A percentile compares a stretch with the other conserved stretches of the same genome.
Conservation (phyloP, 1,140 invertebrate species). For the Calephelis virginiensis region DNA sequence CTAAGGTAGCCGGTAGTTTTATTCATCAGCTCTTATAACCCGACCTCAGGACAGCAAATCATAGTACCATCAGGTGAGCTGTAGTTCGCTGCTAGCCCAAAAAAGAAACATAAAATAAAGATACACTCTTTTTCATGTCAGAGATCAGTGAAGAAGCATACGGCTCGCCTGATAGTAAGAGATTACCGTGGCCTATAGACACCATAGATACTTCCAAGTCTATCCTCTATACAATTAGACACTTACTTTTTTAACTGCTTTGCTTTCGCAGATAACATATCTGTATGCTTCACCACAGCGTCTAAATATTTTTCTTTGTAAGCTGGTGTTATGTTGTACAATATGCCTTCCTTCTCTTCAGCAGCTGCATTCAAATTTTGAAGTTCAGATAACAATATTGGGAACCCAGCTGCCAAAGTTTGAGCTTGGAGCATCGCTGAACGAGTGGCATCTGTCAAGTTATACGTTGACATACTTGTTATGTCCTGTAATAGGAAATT, state of each 20-base stretch:
- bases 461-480: slow-evolving; percentile 47
- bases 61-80: too few relatives aligned
- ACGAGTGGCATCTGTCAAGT: slow-evolving; percentile 49
- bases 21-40: too few relatives aligned
- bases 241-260: slow-evolving; percentile 77
- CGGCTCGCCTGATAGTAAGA: too few relatives aligned
- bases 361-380: slow-evolving; percentile 61
- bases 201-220: too few relatives aligned
- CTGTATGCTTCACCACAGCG: slow-evolving; percentile 83
- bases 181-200: too few relatives aligned
- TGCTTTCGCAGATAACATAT: slow-evolving; percentile 81
- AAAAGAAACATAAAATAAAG: too few relatives aligned
- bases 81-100: too few relatives aligned
- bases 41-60: too few relatives aligned
- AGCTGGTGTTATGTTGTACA: slow-evolving; percentile 83
- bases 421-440: slow-evolving; percentile 39
- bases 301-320: slow-evolving; percentile 83
- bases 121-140: too few relatives aligned
- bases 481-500: slow-evolving; percentile 45
- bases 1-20: too few relatives aligned
- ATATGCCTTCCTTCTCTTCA: slow-evolving; percentile 80
- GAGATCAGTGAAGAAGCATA: too few relatives aligned
- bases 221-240: not conserved
- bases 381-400: slow-evolving; percentile 41
- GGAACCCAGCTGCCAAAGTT: slow-evolving; percentile 46